Evolutionary conservation across 2,888 invertebrate species (phyloP).

Genomic region (Caenorhabditis imperialis): DNA sequence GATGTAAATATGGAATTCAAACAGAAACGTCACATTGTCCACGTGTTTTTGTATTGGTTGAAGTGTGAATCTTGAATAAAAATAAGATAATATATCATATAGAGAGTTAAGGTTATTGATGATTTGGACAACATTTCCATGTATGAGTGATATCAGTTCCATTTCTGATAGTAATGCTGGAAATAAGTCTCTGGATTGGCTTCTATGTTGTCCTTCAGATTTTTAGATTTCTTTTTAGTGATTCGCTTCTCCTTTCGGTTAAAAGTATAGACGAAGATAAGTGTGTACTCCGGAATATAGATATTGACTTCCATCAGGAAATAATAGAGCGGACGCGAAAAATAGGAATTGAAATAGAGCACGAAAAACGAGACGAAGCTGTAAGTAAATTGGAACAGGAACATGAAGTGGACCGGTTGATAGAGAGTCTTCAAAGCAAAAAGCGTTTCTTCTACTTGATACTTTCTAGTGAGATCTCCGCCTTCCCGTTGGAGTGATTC

Average conservation of each 20-base stretch:
- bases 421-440: constrained; percentile 12
- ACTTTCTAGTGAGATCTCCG: constrained; percentile 11
- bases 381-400: constrained; percentile 16
- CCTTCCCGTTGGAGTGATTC: constrained; percentile 8
- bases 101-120: no score
- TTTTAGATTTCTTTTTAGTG: constrained; percentile 10
- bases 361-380: constrained; percentile 11
- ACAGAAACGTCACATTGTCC: constrained; percentile 11
- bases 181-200: constrained; percentile 17
- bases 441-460: constrained; percentile 28
- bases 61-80: constrained; percentile 19
- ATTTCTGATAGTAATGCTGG: constrained; percentile 9
- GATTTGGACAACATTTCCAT: no score
- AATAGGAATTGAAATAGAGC: constrained; percentile 11
- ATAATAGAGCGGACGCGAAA: constrained; percentile 16
- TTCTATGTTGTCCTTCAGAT: constrained; percentile 15
- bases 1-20: constrained; percentile 1
- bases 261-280: constrained; percentile 17
- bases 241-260: constrained; percentile 25
- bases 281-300: constrained; percentile 21
- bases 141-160: constrained; percentile 6
- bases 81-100: no score
- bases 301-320: constrained; percentile 23
- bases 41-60: constrained; percentile 16
- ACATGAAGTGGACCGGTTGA: constrained; percentile 21